A percentile compares a stretch with the other conserved stretches of the same genome.
Conservation (phyloP, 2,888 invertebrate species). For the Leucophora obtusa region DNA sequence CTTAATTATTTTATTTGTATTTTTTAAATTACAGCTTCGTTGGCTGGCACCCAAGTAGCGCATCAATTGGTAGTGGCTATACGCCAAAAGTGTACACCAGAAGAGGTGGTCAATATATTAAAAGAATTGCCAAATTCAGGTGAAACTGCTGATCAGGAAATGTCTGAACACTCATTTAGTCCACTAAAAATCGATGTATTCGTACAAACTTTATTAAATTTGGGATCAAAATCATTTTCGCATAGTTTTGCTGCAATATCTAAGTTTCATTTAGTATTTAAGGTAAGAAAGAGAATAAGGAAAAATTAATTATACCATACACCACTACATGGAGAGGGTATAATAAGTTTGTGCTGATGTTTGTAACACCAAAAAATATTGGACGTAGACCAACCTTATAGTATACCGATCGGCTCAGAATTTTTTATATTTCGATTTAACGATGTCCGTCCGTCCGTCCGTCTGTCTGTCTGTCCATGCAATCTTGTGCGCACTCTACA, state of each 20-base stretch:
- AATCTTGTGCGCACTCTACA: too few species aligned
- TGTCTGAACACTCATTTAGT: constrained; percentile 88
- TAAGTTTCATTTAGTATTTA: constrained; percentile 95
- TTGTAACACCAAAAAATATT: too few species aligned
- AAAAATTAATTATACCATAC: constrained; percentile 3
- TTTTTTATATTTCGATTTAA: too few species aligned
- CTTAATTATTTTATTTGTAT: constrained; percentile 35
- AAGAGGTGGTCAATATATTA: constrained; percentile 91
- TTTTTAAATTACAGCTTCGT: constrained; percentile 80
- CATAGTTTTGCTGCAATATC: constrained; percentile 99
- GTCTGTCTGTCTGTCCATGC: too few species aligned
- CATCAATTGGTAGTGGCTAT: constrained; percentile 92
- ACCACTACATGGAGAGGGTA: too few species aligned
- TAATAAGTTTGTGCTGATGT: too few species aligned
- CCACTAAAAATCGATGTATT: constrained; percentile 97
- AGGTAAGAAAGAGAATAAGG: constrained; percentile 80
- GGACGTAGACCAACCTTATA: too few species aligned
- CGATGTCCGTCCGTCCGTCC: too few species aligned
- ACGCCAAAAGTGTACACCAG: constrained; percentile 92
- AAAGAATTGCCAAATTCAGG: constrained; percentile 91
- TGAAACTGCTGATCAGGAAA: constrained; percentile 80
- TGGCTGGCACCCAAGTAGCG: constrained; percentile 90
- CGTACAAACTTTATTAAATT: constrained; percentile 94
- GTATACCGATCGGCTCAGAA: too few species aligned
- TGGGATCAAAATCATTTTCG: constrained; percentile 98